Base-by-base conservation (phyloP, 2,888 invertebrate species). In the Sicus ferrugineus region DNA sequence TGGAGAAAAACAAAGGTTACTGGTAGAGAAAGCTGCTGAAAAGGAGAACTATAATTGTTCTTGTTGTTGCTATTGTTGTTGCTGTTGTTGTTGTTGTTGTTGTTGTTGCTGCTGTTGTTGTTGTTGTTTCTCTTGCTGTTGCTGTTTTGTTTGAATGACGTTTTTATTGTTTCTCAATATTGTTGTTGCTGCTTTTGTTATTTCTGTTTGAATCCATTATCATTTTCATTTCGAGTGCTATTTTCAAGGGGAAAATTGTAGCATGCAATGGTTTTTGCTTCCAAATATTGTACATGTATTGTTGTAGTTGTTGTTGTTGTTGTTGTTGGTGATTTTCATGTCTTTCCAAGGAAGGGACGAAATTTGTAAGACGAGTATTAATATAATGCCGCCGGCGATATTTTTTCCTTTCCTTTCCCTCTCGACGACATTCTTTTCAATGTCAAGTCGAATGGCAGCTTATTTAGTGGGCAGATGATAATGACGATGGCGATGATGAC, bases 351-450 rank as follows among this genome's bases (percentile, higher is more conserved):
- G 16, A 42, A 9, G 42, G 42, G 42, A 4, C 4, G 42, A 9
- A 9, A 42, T 11, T n/a, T n/a, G n/a, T n/a, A n/a, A n/a, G n/a
- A n/a, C n/a, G n/a, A n/a, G n/a, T n/a, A n/a, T n/a, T n/a, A n/a
- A n/a, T n/a, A n/a, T n/a, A n/a, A n/a, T n/a, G 19, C 26, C 42
- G 28, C 28, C 19, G 34, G 5, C 4, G 38, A 19, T 52, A 34
- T 62, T 54, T 30, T 48, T 21, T 21, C 52, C 31, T 65, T 34
- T 42, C n/a, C 42, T 34, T 34, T 7, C 34, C 54, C 11, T 23
- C 7, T 21, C 26, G 7, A n/a, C 42, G 42, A 73, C 70, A 62
- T 72, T 54, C 62, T 75, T 74, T 75, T 75, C 74, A 75, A 74
- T 75, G 75, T 74, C 75, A 74, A 74, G 46, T 70, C 46, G 42